Base-by-base conservation (phyloP, 2,797 vertebrate genomes). In the Benthosema pterotum region DNA sequence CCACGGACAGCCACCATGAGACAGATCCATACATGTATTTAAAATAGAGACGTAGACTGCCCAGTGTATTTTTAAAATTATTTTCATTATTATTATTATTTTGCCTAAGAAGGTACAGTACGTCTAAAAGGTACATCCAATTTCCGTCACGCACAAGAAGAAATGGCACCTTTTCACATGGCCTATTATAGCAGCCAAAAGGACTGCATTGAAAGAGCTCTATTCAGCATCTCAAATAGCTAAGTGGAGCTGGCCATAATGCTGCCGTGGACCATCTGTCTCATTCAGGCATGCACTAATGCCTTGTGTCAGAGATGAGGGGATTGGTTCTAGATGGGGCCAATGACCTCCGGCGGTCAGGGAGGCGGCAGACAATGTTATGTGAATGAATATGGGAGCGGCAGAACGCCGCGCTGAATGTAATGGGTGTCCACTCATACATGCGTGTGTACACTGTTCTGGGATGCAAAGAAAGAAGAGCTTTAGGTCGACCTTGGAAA, bases 361-460 rank as follows among this genome's bases (percentile, higher is more conserved):
- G 16, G 28, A 42, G 32, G 53, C 3, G 22, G 53, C 9, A 4
- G 45, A 38, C 45, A 3, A 47, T 48, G 28, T 32, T 77, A 72
- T 70, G 60, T 67, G 77, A 79, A 74, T 74, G 66, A 72, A 79
- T 78, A 74, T 63, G 28, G 42, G 73, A 79, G 78, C 71, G 63
- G 68, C 69, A 47, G 67, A 7, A 74, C 15, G 2, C 12, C 63
- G 67, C 52, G 63, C 61, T 14, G 18, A 65, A 77, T 56, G 66
- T 69, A 59, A 42, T 57, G 57, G 63, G 48, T 57, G 65, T 74
- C 76, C 75, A 80, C 78, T 74, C 68, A 50, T 57, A 25, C 22
- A 25, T 25, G 22, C 5, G 5, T 38, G 8, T 38, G 45, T 18
- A 0, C 5, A 46, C 64, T 74, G 67, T 65, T 55, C 48, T 6